Percentiles rank a stretch among this genome's conserved stretches.
Conservation (phyloP, 2,797 vertebrate species). For the Moxostoma hubbsi region DNA sequence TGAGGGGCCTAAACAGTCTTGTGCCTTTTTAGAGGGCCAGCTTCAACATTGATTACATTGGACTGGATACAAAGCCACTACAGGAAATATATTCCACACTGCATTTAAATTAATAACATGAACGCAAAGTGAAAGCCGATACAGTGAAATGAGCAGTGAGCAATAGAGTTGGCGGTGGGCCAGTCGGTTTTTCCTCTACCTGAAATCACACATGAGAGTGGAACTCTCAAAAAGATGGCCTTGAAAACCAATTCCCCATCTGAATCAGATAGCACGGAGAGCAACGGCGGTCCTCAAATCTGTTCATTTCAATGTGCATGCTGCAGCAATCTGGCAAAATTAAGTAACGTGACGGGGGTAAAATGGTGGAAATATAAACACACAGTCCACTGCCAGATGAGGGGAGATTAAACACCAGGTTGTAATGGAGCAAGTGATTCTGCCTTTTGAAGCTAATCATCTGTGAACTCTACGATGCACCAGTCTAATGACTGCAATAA, state of each 20-base stretch:
- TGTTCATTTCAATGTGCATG: slow-evolving; percentile 49
- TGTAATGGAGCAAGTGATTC: slow-evolving; percentile 81
- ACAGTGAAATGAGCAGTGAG: slow-evolving; percentile 4
- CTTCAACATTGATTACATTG: slow-evolving; percentile 62
- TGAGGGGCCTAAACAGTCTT: slow-evolving; percentile 41
- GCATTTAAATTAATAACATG: slow-evolving; percentile 66
- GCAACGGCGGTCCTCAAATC: slow-evolving; percentile 51
- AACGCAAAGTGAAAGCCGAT: slow-evolving; percentile 59
- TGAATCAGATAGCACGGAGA: slow-evolving; percentile 36
- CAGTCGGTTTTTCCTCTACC: slow-evolving; percentile 36
- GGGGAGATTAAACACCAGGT: slow-evolving; percentile 73
- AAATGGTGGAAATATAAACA: slow-evolving; percentile 79
- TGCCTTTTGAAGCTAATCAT: slow-evolving; percentile 83
- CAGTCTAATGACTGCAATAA: slow-evolving; percentile 80
- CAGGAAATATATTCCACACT: slow-evolving; percentile 64
- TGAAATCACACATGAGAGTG: slow-evolving; percentile 44
- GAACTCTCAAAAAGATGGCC: slow-evolving; percentile 55
- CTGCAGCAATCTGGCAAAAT: slow-evolving; percentile 64
- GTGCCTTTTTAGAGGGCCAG: slow-evolving; percentile 54
- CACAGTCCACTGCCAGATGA: slow-evolving; percentile 68
- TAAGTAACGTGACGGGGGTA: slow-evolving; percentile 49
- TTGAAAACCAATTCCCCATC: slow-evolving; percentile 52
- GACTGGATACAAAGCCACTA: slow-evolving; percentile 62
- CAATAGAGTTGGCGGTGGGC: slow-evolving; percentile 39
- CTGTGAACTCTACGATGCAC: slow-evolving; percentile 76